phyloP scores from a whole-genome alignment of 2,888 invertebrate genomes.

The Slavum lentiscoides region DNA sequence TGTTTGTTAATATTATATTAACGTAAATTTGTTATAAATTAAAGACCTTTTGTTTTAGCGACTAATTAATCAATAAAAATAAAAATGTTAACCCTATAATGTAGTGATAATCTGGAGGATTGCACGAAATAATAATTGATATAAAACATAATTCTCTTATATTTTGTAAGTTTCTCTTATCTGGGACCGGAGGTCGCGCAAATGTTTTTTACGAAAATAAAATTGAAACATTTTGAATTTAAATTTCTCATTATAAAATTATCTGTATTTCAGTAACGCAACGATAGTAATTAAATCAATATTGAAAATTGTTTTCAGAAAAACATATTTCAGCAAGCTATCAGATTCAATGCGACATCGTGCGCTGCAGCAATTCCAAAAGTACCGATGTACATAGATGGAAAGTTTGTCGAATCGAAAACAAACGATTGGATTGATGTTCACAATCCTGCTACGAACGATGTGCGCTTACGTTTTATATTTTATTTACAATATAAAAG shows the following conservation, averaged over 20 bases:
- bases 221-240: no score
- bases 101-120: no score
- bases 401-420: conserved; percentile 83
- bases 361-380: conserved; percentile 64
- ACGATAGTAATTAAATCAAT: no score
- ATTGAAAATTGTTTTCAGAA: conserved; percentile 18
- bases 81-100: not conserved
- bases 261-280: not conserved
- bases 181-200: conserved; percentile 3
- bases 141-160: not conserved
- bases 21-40: no score
- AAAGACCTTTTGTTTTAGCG: not conserved
- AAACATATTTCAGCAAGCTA: conserved; percentile 27
- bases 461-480: conserved; percentile 61
- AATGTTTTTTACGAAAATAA: not conserved
- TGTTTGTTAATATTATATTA: no score
- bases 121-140: not conserved
- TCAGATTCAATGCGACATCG: conserved; percentile 22
- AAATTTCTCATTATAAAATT: not conserved
- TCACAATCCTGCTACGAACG: conserved; percentile 92
- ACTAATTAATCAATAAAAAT: not conserved
- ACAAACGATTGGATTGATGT: conserved; percentile 92
- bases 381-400: conserved; percentile 94
- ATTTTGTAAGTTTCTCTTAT: not conserved
- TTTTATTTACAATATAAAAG: not conserved